Conservation (phyloP, 1,140 invertebrate genomes). For the Hesperophylax magnus region DNA sequence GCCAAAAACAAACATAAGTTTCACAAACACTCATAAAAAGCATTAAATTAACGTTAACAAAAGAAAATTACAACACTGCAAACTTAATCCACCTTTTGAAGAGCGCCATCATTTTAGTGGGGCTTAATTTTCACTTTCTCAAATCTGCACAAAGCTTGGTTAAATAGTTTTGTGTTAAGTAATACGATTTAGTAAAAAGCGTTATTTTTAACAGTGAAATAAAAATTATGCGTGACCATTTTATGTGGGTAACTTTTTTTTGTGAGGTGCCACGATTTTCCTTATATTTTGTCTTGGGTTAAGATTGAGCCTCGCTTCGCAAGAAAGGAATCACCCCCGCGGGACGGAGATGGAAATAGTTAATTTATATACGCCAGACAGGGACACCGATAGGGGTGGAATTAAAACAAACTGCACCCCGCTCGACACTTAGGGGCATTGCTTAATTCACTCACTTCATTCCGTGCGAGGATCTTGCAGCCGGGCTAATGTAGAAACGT, state of each 20-base stretch:
- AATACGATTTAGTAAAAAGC: no score
- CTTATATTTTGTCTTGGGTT: neutral
- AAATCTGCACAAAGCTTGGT: neutral
- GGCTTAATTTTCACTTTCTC: neutral
- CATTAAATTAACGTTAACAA: neutral
- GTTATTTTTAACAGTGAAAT: no score
- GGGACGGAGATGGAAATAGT: conserved; percentile 35
- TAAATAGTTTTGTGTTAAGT: neutral
- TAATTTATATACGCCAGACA: conserved; percentile 28
- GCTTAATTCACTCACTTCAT: conserved; percentile 59
- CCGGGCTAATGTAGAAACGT: neutral
- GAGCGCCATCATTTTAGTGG: neutral
- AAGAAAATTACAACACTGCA: neutral
- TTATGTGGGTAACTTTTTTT: no score
- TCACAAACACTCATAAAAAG: conserved; percentile 12
- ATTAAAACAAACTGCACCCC: conserved; percentile 58
- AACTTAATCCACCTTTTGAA: neutral
- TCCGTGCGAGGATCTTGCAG: conserved; percentile 45
- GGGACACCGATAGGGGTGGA: conserved; percentile 43
- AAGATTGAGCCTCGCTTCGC: neutral
- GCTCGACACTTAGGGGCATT: conserved; percentile 56
- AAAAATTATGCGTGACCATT: no score
- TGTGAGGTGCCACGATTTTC: neutral
- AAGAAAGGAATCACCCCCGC: conserved; percentile 51
- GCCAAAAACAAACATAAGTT: neutral